Percentiles rank a stretch among this genome's conserved stretches.
These are phyloP conservation scores for Platynereis dumerilii DNA, from an alignment of 2,888 invertebrate genomes.

Conservation along the genomic window DNA sequence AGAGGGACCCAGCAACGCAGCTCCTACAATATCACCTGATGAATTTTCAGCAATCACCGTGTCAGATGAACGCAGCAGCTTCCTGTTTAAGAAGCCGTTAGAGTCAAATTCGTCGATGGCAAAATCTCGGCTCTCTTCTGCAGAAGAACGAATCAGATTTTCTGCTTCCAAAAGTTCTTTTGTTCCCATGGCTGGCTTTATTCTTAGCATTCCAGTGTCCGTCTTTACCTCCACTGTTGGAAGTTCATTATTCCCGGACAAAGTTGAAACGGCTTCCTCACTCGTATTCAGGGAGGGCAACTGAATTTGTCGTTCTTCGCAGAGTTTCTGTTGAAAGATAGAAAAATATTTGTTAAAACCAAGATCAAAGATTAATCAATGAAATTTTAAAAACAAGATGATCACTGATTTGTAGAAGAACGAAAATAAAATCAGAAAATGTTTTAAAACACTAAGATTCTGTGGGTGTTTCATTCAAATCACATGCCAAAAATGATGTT, in stretches of 20 bases:
- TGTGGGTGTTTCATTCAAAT: too few species aligned
- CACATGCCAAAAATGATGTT: too few species aligned
- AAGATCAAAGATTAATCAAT: too few species aligned
- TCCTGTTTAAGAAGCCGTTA: neutral
- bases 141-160: neutral
- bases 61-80: neutral
- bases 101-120: neutral
- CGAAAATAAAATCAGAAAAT: too few species aligned
- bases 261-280: neutral
- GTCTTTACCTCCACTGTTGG: neutral
- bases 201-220: slow-evolving; percentile 1
- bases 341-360: too few species aligned
- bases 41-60: neutral
- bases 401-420: too few species aligned
- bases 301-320: neutral
- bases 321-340: too few species aligned
- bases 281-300: neutral
- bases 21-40: neutral
- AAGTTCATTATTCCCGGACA: neutral
- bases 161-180: neutral
- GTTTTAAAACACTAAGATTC: too few species aligned
- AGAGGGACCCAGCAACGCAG: neutral
- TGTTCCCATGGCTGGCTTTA: neutral
- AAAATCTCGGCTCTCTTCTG: neutral
- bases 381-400: neutral